These are phyloP conservation scores for Abscondita cerata DNA, from an alignment of 2,888 invertebrate genomes.

Conservation along the genomic window DNA sequence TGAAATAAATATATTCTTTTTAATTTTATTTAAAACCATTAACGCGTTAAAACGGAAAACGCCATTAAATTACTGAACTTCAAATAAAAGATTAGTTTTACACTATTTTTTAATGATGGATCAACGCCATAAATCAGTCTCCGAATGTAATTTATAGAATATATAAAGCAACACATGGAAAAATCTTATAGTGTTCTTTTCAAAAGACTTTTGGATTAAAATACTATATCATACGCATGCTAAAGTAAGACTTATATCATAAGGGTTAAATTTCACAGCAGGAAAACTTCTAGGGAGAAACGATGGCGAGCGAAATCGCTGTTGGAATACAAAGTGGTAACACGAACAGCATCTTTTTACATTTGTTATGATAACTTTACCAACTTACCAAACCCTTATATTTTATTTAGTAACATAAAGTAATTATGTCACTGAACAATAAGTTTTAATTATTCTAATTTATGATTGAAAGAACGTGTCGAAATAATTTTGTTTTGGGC, in stretches of 20 bases:
- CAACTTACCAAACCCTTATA: slow-evolving; percentile 2
- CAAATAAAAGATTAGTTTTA: slow-evolving; percentile 33
- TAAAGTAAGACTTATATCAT: slow-evolving; percentile 54
- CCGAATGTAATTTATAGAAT: slow-evolving; percentile 23
- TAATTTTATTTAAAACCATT: slow-evolving; percentile 25
- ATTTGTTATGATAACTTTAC: slow-evolving; percentile 23
- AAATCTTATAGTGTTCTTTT: slow-evolving; percentile 33
- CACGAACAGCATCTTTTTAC: slow-evolving; percentile 28
- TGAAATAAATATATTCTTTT: slow-evolving; percentile 12
- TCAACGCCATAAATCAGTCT: slow-evolving; percentile 25
- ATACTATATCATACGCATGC: slow-evolving; percentile 44
- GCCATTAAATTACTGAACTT: slow-evolving; percentile 22
- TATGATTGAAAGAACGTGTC: no score
- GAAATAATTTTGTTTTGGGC: no score
- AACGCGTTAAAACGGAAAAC: slow-evolving; percentile 19
- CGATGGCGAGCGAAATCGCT: slow-evolving; percentile 58
- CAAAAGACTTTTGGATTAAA: slow-evolving; percentile 36
- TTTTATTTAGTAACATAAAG: not conserved
- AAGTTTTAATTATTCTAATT: no score
- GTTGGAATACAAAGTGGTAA: slow-evolving; percentile 55
- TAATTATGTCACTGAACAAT: no score
- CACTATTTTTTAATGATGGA: slow-evolving; percentile 34
- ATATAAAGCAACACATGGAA: slow-evolving; percentile 31
- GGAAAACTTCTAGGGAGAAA: slow-evolving; percentile 57
- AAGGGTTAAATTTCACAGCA: slow-evolving; percentile 56